A percentile compares a stretch with the other conserved stretches of the same genome.
These are phyloP conservation scores for Neoniphon sammara DNA, from an alignment of 2,797 vertebrate species.

Conservation along the genomic window DNA sequence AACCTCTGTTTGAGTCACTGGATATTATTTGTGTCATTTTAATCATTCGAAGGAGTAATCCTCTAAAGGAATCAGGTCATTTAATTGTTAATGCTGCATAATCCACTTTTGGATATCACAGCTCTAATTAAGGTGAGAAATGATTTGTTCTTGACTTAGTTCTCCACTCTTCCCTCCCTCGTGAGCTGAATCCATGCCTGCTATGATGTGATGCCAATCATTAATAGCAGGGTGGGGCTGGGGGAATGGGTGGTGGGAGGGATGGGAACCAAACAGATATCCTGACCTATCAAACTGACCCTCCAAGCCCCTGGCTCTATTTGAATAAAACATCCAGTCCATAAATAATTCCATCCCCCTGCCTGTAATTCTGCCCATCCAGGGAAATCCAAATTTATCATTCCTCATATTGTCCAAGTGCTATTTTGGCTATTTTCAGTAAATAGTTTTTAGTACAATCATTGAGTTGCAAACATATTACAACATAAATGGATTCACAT, in stretches of 20 bases:
- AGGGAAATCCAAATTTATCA: slow-evolving; percentile 43
- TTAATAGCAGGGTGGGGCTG: background rate
- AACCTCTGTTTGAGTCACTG: slow-evolving; percentile 5
- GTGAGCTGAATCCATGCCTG: slow-evolving; percentile 20
- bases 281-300: slow-evolving; percentile 13
- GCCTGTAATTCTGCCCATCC: slow-evolving; percentile 37
- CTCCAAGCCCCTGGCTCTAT: background rate
- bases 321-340: slow-evolving; percentile 35
- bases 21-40: slow-evolving; percentile 45
- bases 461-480: slow-evolving; percentile 50
- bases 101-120: slow-evolving; percentile 51
- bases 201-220: slow-evolving; percentile 12
- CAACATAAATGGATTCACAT: slow-evolving; percentile 47
- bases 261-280: slow-evolving; percentile 7
- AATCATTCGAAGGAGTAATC: slow-evolving; percentile 55
- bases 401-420: slow-evolving; percentile 43
- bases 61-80: slow-evolving; percentile 37
- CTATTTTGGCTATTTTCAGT: slow-evolving; percentile 26
- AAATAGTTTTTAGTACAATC: slow-evolving; percentile 22
- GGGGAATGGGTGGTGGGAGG: background rate
- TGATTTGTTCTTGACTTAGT: slow-evolving; percentile 17
- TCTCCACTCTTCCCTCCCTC: slow-evolving; percentile 6
- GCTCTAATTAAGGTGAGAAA: slow-evolving; percentile 63
- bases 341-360: slow-evolving; percentile 42
- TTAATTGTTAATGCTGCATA: slow-evolving; percentile 52